Evolutionary conservation across 2,113 vertebrate species (phyloP).

Genomic region (Oxygymnocypris stewartii): DNA sequence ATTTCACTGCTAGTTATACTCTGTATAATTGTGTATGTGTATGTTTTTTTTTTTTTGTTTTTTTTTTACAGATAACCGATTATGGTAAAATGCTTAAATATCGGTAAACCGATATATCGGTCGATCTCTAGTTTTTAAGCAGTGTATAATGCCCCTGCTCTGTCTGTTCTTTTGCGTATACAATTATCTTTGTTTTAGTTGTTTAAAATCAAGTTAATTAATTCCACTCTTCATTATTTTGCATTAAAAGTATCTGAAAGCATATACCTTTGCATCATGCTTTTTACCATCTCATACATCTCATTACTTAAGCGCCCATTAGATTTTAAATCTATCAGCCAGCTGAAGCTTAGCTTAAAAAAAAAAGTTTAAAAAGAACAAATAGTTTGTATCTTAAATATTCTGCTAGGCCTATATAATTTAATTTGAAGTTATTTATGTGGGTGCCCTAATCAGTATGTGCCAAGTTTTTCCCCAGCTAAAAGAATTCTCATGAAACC

Average conservation of each 20-base stretch:
- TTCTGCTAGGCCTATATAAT: constrained; percentile 53
- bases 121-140: neutral
- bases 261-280: neutral
- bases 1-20: no score
- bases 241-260: neutral
- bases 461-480: constrained; percentile 47
- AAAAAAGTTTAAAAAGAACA: neutral
- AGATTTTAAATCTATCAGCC: neutral
- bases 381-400: neutral
- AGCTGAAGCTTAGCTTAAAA: neutral
- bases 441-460: constrained; percentile 58
- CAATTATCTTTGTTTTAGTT: neutral
- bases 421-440: constrained; percentile 62
- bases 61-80: no score
- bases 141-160: neutral
- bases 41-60: no score
- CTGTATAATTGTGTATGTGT: no score
- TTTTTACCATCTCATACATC: neutral
- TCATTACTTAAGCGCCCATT: neutral
- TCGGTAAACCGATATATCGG: no score
- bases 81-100: no score
- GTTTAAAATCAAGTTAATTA: neutral
- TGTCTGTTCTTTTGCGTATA: neutral
- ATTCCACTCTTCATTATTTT: neutral
- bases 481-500: constrained; percentile 67